Base-by-base conservation (phyloP, 2,888 invertebrate genomes). In the Sialis lutaria region DNA sequence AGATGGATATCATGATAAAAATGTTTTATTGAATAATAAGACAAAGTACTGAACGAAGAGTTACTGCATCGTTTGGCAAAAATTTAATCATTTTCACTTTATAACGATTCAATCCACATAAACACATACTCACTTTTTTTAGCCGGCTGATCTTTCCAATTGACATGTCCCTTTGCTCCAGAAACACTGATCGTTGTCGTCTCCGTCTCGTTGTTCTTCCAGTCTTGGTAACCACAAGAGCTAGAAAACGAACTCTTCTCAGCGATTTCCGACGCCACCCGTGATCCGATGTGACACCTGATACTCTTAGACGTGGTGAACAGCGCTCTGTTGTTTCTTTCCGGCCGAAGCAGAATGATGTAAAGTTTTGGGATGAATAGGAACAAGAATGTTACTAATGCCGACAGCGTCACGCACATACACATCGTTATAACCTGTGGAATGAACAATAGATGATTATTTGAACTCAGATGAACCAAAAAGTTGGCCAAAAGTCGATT, bases 361-460 rank as follows among this genome's bases (percentile, higher is more conserved):
- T 82, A 86, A 41, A 84, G 64, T 65, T 85, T 83, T 3, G 84
- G 85, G 51, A 81, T 69, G 64, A 86, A 84, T 48, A 85, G 70
- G 53, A 85, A 75, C 44, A 76, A 68, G 57, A 85, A 73, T 40
- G 79, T 80, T 6, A 83, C 82, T 55, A 77, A 73, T 6, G 83
- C 82, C 56, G 78, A 79, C 45, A 83, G 65, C n/a, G 77, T 79
- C 42, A 82, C 77, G 57, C 82, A 81, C 64, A 83, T 72, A 56
- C 81, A 79, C 71, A 61, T 55, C 5, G 64, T 64, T 33, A 64
- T 60, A 33, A 49, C 49, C 50, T 51, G 44, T 5, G 45, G 45
- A n/a, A 10, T 5, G 33, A 45, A 37, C 22, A 22, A 22, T 22
- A 22, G 22, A 2, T 22, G 22, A 22, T 22, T 22, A 2, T 22